Percentiles rank a stretch among this genome's conserved stretches.
Evolutionary conservation across 2,797 vertebrate genomes (phyloP).

Genomic region (Linurgus olivaceus): DNA sequence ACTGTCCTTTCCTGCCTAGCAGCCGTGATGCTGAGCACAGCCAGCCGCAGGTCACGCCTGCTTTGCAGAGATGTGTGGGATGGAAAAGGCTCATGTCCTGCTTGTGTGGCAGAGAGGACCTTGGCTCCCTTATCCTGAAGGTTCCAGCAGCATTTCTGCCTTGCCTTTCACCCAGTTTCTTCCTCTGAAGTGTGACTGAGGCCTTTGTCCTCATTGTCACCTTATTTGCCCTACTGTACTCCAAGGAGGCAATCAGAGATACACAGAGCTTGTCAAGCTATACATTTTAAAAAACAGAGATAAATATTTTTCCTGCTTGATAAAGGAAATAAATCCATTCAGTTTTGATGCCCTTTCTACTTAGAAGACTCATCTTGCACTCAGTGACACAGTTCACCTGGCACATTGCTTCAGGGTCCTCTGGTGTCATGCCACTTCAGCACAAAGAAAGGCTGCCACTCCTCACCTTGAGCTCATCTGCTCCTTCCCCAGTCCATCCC

Average conservation of each 20-base stretch:
- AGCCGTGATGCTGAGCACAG: accelerated
- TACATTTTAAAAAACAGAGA: not conserved
- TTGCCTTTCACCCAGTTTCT: not conserved
- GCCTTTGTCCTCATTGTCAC: not conserved
- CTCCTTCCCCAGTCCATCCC: not conserved
- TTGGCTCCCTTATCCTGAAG: not conserved
- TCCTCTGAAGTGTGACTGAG: not conserved
- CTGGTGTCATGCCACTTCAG: not conserved
- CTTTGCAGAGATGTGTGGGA: not conserved
- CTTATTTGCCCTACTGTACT: not conserved
- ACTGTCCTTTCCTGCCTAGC: not conserved
- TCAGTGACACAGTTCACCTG: not conserved
- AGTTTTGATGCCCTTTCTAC: not conserved
- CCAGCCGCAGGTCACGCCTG: accelerated
- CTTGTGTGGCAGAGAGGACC: not conserved
- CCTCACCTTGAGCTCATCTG: not conserved
- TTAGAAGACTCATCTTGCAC: not conserved
- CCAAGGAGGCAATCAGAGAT: not conserved
- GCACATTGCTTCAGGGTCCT: not conserved
- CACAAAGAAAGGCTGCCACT: not conserved
- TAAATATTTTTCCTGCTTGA: conserved; percentile 3
- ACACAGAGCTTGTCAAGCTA: not conserved
- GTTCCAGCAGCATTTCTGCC: not conserved
- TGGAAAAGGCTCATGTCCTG: not conserved
- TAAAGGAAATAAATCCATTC: not conserved